A percentile compares a stretch with the other conserved stretches of the same genome.
phyloP scores from a whole-genome alignment of 1,140 invertebrate species.

The Conus betulinus region DNA sequence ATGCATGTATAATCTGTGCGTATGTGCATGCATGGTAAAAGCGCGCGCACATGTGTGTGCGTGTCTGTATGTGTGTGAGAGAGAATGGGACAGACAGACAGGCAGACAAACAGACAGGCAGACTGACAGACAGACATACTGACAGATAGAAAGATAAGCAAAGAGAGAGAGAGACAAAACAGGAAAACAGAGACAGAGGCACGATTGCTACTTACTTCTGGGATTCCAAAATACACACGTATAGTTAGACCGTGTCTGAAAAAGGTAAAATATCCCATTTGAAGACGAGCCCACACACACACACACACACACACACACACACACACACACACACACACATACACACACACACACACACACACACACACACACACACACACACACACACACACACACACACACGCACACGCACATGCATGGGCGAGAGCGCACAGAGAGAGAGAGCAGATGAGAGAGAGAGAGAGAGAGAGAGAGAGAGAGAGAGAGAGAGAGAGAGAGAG shows the following conservation, averaged over 20 bases:
- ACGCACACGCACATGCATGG: no score
- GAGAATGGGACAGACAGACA: not conserved
- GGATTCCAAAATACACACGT: slow-evolving; percentile 77
- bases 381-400: no score
- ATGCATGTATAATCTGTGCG: not conserved
- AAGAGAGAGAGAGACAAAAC: no score
- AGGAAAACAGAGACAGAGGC: not conserved
- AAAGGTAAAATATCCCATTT: slow-evolving; percentile 19
- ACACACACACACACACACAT: not conserved
- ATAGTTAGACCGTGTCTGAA: slow-evolving; percentile 56
- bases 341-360: not conserved
- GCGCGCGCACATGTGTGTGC: not conserved
- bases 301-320: not conserved
- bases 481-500: no score
- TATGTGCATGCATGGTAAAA: not conserved
- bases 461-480: not conserved
- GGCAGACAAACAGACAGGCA: no score
- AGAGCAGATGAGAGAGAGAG: no score
- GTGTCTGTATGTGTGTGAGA: not conserved
- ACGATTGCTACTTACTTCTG: slow-evolving; percentile 65
- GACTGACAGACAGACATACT: not conserved
- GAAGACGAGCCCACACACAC: no score
- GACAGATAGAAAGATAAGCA: not conserved
- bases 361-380: not conserved
- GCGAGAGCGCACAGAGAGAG: no score